These are phyloP conservation scores for Helobdella robusta DNA, from an alignment of 2,888 invertebrate species.

Conservation along the genomic window DNA sequence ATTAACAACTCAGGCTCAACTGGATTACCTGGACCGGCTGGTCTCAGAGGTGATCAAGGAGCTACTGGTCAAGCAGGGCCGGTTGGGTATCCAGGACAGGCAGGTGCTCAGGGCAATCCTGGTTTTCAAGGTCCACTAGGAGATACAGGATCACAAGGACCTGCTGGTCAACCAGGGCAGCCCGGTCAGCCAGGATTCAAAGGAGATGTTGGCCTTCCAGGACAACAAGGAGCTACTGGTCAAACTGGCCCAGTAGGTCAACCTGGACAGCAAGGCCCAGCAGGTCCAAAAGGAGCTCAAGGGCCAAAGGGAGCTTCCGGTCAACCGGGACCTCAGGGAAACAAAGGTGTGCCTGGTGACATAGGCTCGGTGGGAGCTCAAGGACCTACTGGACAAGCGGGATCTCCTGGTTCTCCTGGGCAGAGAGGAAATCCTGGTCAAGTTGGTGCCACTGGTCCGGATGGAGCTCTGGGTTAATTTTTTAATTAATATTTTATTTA, in stretches of 20 bases:
- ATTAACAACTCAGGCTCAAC: too few relatives aligned
- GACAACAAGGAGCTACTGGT: background rate
- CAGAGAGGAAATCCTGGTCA: constrained; percentile 53
- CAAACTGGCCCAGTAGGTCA: background rate
- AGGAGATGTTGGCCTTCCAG: constrained; percentile 25
- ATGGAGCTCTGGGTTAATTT: too few relatives aligned
- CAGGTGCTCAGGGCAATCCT: constrained; percentile 22
- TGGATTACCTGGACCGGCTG: too few relatives aligned
- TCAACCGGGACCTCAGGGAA: constrained; percentile 9
- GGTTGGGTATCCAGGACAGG: constrained; percentile 8
- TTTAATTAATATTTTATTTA: too few relatives aligned
- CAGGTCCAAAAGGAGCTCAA: background rate
- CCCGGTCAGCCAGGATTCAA: constrained; percentile 29
- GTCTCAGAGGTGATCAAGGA: background rate
- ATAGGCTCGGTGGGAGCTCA: constrained; percentile 51
- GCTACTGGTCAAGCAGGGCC: constrained; percentile 3
- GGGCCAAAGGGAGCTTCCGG: constrained; percentile 5
- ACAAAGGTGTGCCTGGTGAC: constrained; percentile 39
- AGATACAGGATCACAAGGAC: too few relatives aligned
- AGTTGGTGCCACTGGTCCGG: too few relatives aligned
- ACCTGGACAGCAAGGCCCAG: background rate
- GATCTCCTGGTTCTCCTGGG: constrained; percentile 45
- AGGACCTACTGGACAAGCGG: constrained; percentile 24
- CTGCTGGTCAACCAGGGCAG: constrained; percentile 27
- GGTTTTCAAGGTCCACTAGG: constrained; percentile 4